phyloP scores from a whole-genome alignment of 2,797 vertebrate species.

The Clarias laeviceps region DNA sequence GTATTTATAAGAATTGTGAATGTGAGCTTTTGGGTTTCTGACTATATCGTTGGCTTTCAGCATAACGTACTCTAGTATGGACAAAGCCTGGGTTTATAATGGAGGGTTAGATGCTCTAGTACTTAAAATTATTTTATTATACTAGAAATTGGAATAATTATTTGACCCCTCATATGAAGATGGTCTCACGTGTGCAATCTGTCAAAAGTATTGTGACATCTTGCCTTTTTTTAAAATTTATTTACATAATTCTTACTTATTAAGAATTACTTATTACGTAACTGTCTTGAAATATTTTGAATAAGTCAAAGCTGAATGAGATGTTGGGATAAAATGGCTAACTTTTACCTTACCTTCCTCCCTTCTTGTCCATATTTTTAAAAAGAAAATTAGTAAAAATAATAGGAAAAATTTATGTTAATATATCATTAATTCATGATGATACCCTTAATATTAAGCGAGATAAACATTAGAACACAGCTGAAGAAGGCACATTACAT shows the following conservation, averaged over 20 bases:
- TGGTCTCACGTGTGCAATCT: too few relatives aligned
- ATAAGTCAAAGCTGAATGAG: not conserved
- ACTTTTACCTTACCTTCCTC: too few relatives aligned
- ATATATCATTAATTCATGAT: too few relatives aligned
- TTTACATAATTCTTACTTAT: too few relatives aligned
- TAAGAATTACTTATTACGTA: too few relatives aligned
- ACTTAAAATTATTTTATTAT: not conserved
- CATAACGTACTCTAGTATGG: constrained; percentile 22
- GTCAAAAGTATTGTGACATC: not conserved
- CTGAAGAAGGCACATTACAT: too few relatives aligned
- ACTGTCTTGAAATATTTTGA: not conserved
- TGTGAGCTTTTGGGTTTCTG: constrained; percentile 58
- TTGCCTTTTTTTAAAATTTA: not conserved
- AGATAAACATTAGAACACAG: too few relatives aligned
- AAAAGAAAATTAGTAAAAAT: too few relatives aligned
- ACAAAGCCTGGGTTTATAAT: constrained; percentile 57
- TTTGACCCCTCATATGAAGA: not conserved
- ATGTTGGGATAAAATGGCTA: not conserved
- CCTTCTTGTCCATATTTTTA: too few relatives aligned
- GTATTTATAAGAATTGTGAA: constrained; percentile 59
- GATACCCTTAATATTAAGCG: too few relatives aligned
- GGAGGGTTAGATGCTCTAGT: constrained; percentile 1
- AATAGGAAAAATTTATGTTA: too few relatives aligned
- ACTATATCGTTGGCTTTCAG: not conserved
- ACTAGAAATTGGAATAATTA: not conserved